Evolutionary conservation across 1,140 invertebrate species (phyloP), one percentile per base, ranked within the genome.

Genomic region (Drosophila tani): DNA sequence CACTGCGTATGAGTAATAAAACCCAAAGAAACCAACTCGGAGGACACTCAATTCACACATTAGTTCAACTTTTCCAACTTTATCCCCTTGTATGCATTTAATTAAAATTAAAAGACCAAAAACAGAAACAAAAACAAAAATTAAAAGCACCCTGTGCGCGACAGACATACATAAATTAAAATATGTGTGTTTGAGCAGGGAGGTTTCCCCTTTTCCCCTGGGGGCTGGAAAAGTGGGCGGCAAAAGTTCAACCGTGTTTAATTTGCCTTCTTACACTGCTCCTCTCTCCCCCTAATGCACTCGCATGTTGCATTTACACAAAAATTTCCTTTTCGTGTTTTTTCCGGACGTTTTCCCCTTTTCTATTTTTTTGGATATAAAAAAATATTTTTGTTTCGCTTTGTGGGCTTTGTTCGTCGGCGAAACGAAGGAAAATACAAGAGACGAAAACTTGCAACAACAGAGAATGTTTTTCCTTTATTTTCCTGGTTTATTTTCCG

Each of bases 271-370:
- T 73, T 73, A 57, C 69, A 73, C 74, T 66, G 43, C 45, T 45
- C 60, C 74, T 32, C 62, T 41, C 15, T 11, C 27, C 43, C 19
- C 32, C 21, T 55, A 40, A 57, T 76, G 63, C 68, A 71, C 75
- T 76, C 32, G 62, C 56, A 77, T 73, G 69, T 78, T 78, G 75
- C 75, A 78, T 78, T 78, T 69, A 63, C 75, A 70, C 65, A 70
- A 68, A 68, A 77, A 76, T 75, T 71, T 64, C 59, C 41, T 60
- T 79, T 76, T 50, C 27, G 29, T 65, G 43, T 50, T 67, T 67
- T 75, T 53, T 8, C 51, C 21, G 24, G 15, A 27, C 32, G 8
- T 47, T 49, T 53, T 15, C 27, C 38, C 32, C 14, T 38, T 29
- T 29, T 24, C 21, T 24, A 3, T 3, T 24, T 24, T 64, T 65